Base-by-base conservation (phyloP, 2,888 invertebrate species). In the Nymphalis c-album region DNA sequence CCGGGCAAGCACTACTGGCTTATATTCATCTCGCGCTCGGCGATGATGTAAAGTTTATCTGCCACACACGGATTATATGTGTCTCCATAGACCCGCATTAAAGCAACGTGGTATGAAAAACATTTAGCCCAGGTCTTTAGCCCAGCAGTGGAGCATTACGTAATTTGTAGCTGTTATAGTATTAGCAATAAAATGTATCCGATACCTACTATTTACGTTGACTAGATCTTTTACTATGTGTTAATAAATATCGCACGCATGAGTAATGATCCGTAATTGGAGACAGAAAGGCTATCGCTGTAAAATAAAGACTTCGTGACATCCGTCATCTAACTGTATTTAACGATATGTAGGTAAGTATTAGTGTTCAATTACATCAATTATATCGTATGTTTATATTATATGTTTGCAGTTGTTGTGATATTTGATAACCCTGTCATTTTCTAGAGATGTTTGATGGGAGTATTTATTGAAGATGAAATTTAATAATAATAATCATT, bases 251-350 rank as follows among this genome's bases (percentile, higher is more conserved):
- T 85, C 81, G 85, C 85, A 88, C 85, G 86, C 78, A 79, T 88
- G 86, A 87, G 83, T 87, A 87, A 89, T 88, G 86, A 76, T 76
- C 88, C 87, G 76, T 91, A 91, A 88, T 90, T 88, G 91, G 90
- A 76, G 81, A 82, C 88, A 84, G 82, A 82, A 57, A 48, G 83
- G 85, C 85, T 88, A 88, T 90, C 88, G 85, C 83, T 80, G 82
- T 80, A 78, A 82, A 87, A 84, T 86, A 81, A 87, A 85, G 83
- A 83, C 85, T 79, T 81, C 90, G 90, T 90, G 91, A 90, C 90
- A 90, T 90, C 91, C 91, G 91, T 80, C 75, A 74, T 71, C 76
- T 87, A 87, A 88, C 89, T 84, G 89, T 87, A 77, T 60, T 68
- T 71, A 71, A 70, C 63, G 18, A 20, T 47, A 26, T 18, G 47